Evolutionary conservation across 2,888 invertebrate species (phyloP).

Genomic region (Reticulitermes lucifugus): DNA sequence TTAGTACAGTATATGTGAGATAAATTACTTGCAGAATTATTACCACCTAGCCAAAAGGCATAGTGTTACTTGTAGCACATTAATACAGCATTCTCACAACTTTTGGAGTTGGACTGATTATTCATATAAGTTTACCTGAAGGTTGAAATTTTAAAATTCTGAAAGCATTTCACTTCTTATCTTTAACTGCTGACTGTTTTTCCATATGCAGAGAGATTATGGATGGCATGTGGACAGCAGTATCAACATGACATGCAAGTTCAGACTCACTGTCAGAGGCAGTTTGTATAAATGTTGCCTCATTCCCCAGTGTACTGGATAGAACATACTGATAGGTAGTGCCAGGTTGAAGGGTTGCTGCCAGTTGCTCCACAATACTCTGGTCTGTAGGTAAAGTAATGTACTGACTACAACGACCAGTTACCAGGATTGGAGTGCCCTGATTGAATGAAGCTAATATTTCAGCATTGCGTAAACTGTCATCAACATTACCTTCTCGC

Average conservation of each 20-base stretch:
- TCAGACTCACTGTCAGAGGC: slow-evolving; percentile 27
- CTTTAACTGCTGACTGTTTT: slow-evolving; percentile 24
- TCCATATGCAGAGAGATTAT: slow-evolving; percentile 36
- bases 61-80: too few species aligned
- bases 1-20: too few species aligned
- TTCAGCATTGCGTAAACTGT: slow-evolving; percentile 43
- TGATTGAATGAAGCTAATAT: slow-evolving; percentile 46
- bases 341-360: slow-evolving; percentile 42
- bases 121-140: background rate
- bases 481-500: slow-evolving; percentile 20
- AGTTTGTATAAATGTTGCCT: slow-evolving; percentile 38
- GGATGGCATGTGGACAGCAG: slow-evolving; percentile 31
- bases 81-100: too few species aligned
- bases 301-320: slow-evolving; percentile 35
- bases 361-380: slow-evolving; percentile 42
- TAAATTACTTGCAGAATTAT: too few species aligned
- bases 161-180: slow-evolving; percentile 10
- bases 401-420: slow-evolving; percentile 43
- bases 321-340: slow-evolving; percentile 43
- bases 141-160: background rate
- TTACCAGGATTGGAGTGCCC: slow-evolving; percentile 35
- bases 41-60: too few species aligned
- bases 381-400: slow-evolving; percentile 36
- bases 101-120: too few species aligned
- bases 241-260: slow-evolving; percentile 26